Evolutionary conservation across 2,888 invertebrate genomes (phyloP).

Genomic region (Stegana nigrithorax): DNA sequence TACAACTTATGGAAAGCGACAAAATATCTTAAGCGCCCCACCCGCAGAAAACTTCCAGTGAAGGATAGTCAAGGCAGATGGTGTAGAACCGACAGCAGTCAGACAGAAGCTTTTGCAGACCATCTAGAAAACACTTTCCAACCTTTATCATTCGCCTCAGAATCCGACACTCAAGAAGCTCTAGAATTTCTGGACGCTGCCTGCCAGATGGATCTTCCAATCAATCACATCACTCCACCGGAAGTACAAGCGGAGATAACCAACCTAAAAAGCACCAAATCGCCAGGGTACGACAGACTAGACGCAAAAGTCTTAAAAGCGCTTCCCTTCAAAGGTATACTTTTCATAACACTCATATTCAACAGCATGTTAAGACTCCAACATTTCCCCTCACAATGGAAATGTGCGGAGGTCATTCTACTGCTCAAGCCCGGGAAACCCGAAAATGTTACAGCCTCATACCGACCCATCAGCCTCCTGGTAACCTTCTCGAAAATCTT

Average conservation of each 20-base stretch:
- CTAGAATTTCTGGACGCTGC: no score
- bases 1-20: no score
- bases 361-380: background rate
- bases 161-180: no score
- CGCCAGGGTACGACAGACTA: background rate
- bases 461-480: no score
- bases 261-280: no score
- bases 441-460: background rate
- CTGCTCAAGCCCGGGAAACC: background rate
- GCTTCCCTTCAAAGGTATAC: background rate
- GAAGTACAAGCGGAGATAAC: no score
- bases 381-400: background rate
- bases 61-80: background rate
- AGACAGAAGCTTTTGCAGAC: conserved; percentile 4
- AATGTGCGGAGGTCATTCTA: background rate
- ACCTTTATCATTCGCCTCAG: no score
- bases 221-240: no score
- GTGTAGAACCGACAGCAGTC: background rate
- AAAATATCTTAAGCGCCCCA: no score
- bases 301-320: background rate
- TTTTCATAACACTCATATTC: background rate
- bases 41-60: no score
- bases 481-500: background rate
- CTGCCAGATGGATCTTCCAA: no score
- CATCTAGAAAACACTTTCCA: background rate